phyloP scores from a whole-genome alignment of 2,113 vertebrate genomes.

The Ctenodactylus gundi region DNA sequence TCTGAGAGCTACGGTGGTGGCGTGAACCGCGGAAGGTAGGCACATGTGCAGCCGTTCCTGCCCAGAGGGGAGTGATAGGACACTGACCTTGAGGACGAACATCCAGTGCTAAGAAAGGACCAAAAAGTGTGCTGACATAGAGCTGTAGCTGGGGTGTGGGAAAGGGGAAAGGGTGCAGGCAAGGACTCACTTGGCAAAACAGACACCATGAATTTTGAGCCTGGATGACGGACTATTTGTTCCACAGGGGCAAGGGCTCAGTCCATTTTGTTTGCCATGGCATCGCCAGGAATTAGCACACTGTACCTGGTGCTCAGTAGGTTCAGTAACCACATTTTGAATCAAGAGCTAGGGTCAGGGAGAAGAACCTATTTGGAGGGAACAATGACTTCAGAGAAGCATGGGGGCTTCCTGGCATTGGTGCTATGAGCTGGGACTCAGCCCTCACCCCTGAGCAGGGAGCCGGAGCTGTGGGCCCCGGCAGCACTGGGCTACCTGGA shows the following conservation, averaged over 20 bases:
- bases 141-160: too few relatives aligned
- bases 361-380: background rate
- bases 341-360: background rate
- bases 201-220: background rate
- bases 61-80: background rate
- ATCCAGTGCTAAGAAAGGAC: background rate
- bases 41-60: background rate
- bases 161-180: too few relatives aligned
- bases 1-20: background rate
- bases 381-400: background rate
- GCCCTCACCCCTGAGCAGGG: background rate
- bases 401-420: fast-evolving
- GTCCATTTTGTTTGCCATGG: background rate
- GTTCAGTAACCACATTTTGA: background rate
- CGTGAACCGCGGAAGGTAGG: too few relatives aligned
- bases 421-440: fast-evolving
- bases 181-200: background rate
- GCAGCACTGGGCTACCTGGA: conserved; percentile 86
- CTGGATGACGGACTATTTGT: fast-evolving
- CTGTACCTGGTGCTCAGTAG: background rate
- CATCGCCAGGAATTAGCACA: background rate
- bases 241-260: background rate
- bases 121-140: background rate
- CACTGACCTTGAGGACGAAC: background rate
- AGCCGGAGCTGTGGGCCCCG: fast-evolving